Evolutionary conservation across 2,113 vertebrate species (phyloP), one percentile per base, ranked within the genome.

Genomic region (Petrocephalus zakoni): DNA sequence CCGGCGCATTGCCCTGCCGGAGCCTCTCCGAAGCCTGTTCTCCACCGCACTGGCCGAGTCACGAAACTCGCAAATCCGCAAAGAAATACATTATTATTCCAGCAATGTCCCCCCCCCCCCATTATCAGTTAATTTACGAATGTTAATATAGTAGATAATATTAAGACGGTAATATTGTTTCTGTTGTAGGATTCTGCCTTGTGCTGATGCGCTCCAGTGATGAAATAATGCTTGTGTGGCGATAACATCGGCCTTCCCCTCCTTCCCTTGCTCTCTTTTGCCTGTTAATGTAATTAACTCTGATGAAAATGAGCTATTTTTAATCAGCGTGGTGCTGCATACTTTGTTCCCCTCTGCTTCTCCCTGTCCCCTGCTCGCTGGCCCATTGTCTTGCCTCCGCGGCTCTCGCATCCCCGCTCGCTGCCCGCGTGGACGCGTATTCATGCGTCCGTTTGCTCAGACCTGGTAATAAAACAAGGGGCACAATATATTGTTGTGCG

Each of bases 251-350:
- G 86, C 90, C 89, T 86, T 88, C 88, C 90, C 25, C 84, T 92
- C 89, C 89, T 91, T 91, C 86, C 46, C 52, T 91, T 90, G 56
- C 89, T 91, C 90, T 82, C 87, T 64, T 82, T 89, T 87, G 88
- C 90, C 91, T 92, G 90, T 90, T 92, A 94, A 93, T 95, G 93
- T 93, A 95, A 94, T 95, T 95, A 94, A 92, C 92, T 90, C n/a
- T 93, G 93, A 94, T 94, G 93, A 94, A 94, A 94, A 92, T 88
- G 91, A 91, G 68, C 82, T 92, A 90, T 90, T 89, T 94, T 94
- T 94, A 93, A 94, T 95, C 93, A 94, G 92, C 92, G 91, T 92
- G 90, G 37, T 83, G 90, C 90, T 88, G 89, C 92, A 92, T 58
- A 93, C 92, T 92, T 90, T 22, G 84, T 84, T 89, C 91, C 91